phyloP scores from a whole-genome alignment of 2,888 invertebrate species.

The Acanthosepion esculentum region DNA sequence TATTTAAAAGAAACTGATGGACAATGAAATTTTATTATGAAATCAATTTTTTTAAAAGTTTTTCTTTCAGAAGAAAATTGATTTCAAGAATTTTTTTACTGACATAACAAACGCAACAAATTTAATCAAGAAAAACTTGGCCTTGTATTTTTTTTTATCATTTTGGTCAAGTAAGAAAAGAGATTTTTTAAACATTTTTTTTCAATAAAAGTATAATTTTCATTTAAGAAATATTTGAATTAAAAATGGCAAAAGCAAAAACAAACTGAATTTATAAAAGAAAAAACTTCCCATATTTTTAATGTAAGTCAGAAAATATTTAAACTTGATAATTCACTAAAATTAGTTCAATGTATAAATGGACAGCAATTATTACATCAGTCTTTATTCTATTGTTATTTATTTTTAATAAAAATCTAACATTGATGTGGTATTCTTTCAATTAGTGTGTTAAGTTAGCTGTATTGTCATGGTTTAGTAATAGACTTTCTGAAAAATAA shows the following conservation, averaged over 20 bases:
- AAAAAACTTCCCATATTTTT: background rate
- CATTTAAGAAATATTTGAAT: background rate
- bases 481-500: too few relatives aligned
- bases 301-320: background rate
- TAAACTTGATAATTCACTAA: background rate
- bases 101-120: background rate
- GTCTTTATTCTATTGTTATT: background rate
- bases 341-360: background rate
- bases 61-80: background rate
- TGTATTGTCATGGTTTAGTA: too few relatives aligned
- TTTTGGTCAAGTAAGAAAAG: background rate
- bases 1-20: background rate
- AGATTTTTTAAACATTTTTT: too few relatives aligned
- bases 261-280: background rate
- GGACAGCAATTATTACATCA: slow-evolving; percentile 5
- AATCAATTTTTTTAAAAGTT: background rate
- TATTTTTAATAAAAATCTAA: background rate
- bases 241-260: background rate
- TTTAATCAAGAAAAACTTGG: background rate
- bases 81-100: background rate
- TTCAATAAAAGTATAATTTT: background rate
- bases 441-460: too few relatives aligned
- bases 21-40: background rate
- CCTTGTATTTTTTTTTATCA: background rate
- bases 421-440: too few relatives aligned